phyloP scores from a whole-genome alignment of 2,113 vertebrate species.

The Percina caprodes region DNA sequence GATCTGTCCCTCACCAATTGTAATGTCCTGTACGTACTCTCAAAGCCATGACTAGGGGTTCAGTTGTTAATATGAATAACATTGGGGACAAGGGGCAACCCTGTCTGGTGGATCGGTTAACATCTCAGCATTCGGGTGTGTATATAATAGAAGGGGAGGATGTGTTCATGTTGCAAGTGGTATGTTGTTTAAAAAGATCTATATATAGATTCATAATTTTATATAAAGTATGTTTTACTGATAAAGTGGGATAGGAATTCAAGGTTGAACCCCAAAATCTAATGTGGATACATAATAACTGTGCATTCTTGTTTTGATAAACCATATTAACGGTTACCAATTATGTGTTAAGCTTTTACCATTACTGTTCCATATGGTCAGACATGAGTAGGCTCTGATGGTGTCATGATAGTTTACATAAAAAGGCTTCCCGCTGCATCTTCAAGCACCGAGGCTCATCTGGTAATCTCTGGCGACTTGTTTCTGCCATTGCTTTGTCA shows the following conservation, averaged over 20 bases:
- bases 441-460: conserved; percentile 56
- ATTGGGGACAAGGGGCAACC: no score
- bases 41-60: no score
- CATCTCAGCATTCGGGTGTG: no score
- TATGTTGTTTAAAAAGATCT: no score
- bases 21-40: no score
- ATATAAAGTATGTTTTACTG: no score
- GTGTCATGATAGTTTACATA: background rate
- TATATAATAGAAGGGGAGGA: no score
- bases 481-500: conserved; percentile 70
- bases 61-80: no score
- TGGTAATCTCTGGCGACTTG: conserved; percentile 70
- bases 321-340: background rate
- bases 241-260: background rate
- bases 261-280: background rate
- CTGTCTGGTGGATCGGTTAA: no score
- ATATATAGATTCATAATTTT: no score
- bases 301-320: background rate
- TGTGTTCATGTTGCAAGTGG: no score
- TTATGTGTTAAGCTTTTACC: background rate
- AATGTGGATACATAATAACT: background rate
- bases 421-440: background rate
- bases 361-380: background rate
- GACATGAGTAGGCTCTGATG: background rate
- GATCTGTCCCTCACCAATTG: no score